A percentile compares a stretch with the other conserved stretches of the same genome.
phyloP scores from a whole-genome alignment of 2,888 invertebrate species.

The Troides oblongomaculatus region DNA sequence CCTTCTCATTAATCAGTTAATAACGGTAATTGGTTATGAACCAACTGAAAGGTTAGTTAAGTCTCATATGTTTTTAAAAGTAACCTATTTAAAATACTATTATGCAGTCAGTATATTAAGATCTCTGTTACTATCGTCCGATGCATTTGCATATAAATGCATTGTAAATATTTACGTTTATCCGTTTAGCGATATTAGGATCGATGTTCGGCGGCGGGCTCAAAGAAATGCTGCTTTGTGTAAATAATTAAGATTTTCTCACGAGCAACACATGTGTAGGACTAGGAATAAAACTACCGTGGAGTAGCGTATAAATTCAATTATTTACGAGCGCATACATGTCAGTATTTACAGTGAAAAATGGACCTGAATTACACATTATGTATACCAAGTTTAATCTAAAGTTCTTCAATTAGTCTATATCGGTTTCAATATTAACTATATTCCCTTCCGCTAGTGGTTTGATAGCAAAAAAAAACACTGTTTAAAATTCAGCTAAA shows the following conservation, averaged over 20 bases:
- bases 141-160: neutral
- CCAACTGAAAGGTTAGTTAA: no score
- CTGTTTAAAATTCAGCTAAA: no score
- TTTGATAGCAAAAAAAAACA: no score
- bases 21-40: no score
- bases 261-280: slow-evolving; percentile 31
- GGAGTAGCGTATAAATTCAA: slow-evolving; percentile 14
- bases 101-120: neutral
- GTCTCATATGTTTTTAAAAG: neutral
- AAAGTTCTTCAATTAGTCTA: no score
- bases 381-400: no score
- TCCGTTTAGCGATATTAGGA: slow-evolving; percentile 35
- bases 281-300: slow-evolving; percentile 15
- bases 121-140: neutral
- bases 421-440: no score
- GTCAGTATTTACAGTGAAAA: neutral
- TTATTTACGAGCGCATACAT: neutral
- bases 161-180: neutral
- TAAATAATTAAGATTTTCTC: slow-evolving; percentile 36
- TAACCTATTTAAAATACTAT: neutral
- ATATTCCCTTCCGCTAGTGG: no score
- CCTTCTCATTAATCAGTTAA: no score
- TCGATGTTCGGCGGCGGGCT: slow-evolving; percentile 50
- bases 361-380: no score
- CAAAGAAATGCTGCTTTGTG: slow-evolving; percentile 61